Conservation (phyloP, 2,797 vertebrate species). For the Apogon hyalosoma region DNA sequence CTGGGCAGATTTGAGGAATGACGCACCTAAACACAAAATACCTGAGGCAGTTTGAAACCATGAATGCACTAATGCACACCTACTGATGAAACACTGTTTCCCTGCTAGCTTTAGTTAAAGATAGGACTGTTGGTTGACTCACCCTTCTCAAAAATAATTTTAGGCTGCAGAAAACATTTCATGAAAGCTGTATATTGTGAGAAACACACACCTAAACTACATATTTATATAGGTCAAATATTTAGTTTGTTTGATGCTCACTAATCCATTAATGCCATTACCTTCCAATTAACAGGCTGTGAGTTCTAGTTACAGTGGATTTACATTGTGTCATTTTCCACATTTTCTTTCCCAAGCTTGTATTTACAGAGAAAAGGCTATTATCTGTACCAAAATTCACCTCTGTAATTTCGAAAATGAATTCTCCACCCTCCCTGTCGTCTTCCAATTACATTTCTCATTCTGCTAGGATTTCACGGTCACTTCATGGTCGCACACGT, state of each 20-base stretch:
- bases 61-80: constrained; percentile 36
- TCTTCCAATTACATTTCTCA: constrained; percentile 79
- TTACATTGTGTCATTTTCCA: constrained; percentile 53
- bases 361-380: constrained; percentile 67
- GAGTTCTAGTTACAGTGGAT: constrained; percentile 67
- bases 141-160: background rate
- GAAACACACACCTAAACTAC: no score
- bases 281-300: constrained; percentile 66
- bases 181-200: constrained; percentile 2
- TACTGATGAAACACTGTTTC: constrained; percentile 18
- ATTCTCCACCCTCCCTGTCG: constrained; percentile 68
- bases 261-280: constrained; percentile 73
- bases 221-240: no score
- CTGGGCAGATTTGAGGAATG: constrained; percentile 47
- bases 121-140: constrained; percentile 1
- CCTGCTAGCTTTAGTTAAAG: constrained; percentile 15
- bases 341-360: constrained; percentile 34
- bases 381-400: constrained; percentile 67
- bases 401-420: constrained; percentile 77
- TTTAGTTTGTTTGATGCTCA: constrained; percentile 41
- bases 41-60: constrained; percentile 44
- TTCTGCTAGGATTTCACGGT: constrained; percentile 79
- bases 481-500: constrained; percentile 62
- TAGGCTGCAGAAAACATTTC: background rate
- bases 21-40: constrained; percentile 57